Evolutionary conservation across 53 echinoderm and acorn worm genomes (phyloP).

Genomic region (Apostichopus leukothele): DNA sequence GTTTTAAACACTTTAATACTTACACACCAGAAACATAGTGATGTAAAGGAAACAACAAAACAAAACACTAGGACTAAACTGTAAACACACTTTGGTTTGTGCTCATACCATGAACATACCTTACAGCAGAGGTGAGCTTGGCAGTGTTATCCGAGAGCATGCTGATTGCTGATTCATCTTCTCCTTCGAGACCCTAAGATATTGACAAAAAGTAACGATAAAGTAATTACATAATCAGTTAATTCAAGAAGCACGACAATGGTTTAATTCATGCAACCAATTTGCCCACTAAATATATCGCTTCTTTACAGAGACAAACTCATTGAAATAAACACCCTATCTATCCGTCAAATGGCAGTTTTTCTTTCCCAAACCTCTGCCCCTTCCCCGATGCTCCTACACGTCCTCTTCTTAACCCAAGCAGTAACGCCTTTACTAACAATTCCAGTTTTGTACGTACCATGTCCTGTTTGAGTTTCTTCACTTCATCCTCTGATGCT

Average conservation of each 20-base stretch:
- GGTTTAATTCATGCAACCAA: no score
- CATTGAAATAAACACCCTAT: not conserved
- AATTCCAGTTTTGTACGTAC: slow-evolving; percentile 39
- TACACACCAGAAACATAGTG: no score
- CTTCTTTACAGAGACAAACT: no score
- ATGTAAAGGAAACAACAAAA: not conserved
- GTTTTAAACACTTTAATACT: no score
- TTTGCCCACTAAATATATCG: no score
- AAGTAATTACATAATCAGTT: not conserved
- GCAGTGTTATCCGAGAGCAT: slow-evolving; percentile 91
- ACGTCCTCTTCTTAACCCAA: no score
- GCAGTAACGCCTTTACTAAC: no score
- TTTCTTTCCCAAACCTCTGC: no score
- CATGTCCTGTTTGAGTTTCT: slow-evolving; percentile 95
- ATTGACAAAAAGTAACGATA: not conserved
- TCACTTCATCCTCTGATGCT: slow-evolving; percentile 97
- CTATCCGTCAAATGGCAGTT: no score
- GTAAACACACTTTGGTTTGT: not conserved
- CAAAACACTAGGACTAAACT: not conserved
- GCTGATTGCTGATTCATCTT: slow-evolving; percentile 88
- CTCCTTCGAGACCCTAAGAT: slow-evolving; percentile 91
- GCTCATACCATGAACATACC: slow-evolving; percentile 48
- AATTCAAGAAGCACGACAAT: no score
- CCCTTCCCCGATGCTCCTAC: no score
- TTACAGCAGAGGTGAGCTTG: slow-evolving; percentile 94